Conservation (phyloP, 2,888 invertebrate species). For the Drosophila prostipennis region DNA sequence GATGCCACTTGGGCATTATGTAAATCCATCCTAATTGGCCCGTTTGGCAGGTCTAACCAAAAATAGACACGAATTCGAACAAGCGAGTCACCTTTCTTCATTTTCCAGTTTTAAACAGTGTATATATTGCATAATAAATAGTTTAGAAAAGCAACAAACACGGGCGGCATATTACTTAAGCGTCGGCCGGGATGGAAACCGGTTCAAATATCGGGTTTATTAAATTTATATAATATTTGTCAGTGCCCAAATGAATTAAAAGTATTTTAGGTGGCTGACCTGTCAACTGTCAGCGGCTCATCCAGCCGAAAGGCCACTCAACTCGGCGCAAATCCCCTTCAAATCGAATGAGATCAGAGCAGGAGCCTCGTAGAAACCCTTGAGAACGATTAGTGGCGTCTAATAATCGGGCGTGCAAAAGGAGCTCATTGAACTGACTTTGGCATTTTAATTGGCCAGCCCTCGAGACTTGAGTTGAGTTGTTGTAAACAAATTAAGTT, state of each 20-base stretch:
- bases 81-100: constrained; percentile 40
- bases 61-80: constrained; percentile 29
- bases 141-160: constrained; percentile 52
- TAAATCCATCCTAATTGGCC: constrained; percentile 23
- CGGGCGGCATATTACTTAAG: constrained; percentile 50
- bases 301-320: constrained; percentile 65
- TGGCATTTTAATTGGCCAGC: constrained; percentile 22
- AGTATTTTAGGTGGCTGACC: constrained; percentile 45
- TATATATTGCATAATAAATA: constrained; percentile 66
- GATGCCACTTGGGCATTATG: constrained; percentile 1
- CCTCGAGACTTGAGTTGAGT: not conserved
- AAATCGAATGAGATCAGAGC: constrained; percentile 17
- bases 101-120: constrained; percentile 40
- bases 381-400: constrained; percentile 16
- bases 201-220: constrained; percentile 65
- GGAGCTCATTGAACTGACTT: constrained; percentile 60
- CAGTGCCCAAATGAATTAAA: constrained; percentile 53
- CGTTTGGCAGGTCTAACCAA: constrained; percentile 17
- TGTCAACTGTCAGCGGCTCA: constrained; percentile 17
- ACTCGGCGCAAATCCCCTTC: constrained; percentile 27
- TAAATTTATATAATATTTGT: constrained; percentile 53
- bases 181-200: constrained; percentile 46
- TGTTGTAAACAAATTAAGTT: constrained; percentile 34
- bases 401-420: constrained; percentile 9
- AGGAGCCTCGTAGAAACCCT: constrained; percentile 29